Conservation (phyloP, 2,888 invertebrate genomes). For the Callosobruchus maculatus region DNA sequence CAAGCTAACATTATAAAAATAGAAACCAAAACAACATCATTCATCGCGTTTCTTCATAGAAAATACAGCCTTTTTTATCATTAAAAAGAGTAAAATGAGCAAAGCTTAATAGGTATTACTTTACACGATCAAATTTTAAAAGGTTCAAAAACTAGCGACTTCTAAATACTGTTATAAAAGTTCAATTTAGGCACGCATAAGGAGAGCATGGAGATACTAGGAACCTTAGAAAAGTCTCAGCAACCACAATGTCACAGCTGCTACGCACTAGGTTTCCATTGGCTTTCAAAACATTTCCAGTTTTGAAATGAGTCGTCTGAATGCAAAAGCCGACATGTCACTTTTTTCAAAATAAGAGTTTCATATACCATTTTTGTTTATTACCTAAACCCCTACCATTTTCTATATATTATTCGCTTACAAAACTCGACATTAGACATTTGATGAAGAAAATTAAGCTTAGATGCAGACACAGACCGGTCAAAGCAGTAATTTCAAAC, state of each 20-base stretch:
- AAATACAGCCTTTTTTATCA: neutral
- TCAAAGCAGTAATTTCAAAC: no score
- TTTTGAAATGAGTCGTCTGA: no score
- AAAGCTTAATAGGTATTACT: neutral
- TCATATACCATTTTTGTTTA: no score
- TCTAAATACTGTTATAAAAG: neutral
- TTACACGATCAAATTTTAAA: neutral
- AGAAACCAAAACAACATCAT: neutral
- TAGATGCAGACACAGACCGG: no score
- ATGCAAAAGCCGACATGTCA: no score
- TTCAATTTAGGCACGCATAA: neutral
- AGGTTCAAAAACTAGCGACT: neutral
- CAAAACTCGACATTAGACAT: no score
- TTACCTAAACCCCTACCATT: no score
- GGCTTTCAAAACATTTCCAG: neutral
- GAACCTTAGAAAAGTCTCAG: neutral
- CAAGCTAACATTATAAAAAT: neutral
- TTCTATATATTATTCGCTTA: no score
- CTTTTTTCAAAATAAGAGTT: no score
- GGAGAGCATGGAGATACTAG: neutral
- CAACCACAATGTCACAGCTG: neutral
- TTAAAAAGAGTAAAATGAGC: neutral
- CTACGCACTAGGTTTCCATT: neutral
- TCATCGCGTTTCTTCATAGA: neutral
- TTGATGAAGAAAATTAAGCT: no score